Evolutionary conservation across 2,113 vertebrate species (phyloP).

Genomic region (Labeo rohita): DNA sequence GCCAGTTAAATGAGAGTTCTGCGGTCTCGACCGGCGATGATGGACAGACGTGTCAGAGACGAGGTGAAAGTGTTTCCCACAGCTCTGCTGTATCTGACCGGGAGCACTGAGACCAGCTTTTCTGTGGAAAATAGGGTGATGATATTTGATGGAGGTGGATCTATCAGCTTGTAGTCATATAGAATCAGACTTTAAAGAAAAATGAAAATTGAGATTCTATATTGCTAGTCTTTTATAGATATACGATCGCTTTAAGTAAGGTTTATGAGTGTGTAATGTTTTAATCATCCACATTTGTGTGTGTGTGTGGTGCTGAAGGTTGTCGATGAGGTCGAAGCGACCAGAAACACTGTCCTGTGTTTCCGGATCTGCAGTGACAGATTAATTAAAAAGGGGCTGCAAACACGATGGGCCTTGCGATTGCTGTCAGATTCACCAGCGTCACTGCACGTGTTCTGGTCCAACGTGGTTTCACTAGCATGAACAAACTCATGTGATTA

Average conservation of each 20-base stretch:
- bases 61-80: slow-evolving; percentile 13
- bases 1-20: slow-evolving; percentile 41
- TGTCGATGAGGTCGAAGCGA: neutral
- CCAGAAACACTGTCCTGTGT: neutral
- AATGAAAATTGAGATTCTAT: neutral
- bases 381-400: slow-evolving; percentile 35
- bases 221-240: neutral
- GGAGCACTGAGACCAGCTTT: slow-evolving; percentile 1
- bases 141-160: neutral
- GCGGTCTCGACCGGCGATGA: slow-evolving; percentile 33
- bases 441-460: slow-evolving; percentile 25
- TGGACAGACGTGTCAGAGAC: slow-evolving; percentile 29
- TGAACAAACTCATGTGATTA: slow-evolving; percentile 47
- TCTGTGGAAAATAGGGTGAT: neutral
- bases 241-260: neutral
- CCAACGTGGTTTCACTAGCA: slow-evolving; percentile 28
- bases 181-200: neutral
- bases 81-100: slow-evolving; percentile 13
- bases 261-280: neutral
- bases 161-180: neutral
- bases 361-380: slow-evolving; percentile 36
- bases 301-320: slow-evolving; percentile 4
- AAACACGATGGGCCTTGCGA: slow-evolving; percentile 22
- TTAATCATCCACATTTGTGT: neutral
- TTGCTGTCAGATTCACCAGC: slow-evolving; percentile 31